Base-by-base conservation (phyloP, 2,888 invertebrate species). In the Pantelozetes paolii region DNA sequence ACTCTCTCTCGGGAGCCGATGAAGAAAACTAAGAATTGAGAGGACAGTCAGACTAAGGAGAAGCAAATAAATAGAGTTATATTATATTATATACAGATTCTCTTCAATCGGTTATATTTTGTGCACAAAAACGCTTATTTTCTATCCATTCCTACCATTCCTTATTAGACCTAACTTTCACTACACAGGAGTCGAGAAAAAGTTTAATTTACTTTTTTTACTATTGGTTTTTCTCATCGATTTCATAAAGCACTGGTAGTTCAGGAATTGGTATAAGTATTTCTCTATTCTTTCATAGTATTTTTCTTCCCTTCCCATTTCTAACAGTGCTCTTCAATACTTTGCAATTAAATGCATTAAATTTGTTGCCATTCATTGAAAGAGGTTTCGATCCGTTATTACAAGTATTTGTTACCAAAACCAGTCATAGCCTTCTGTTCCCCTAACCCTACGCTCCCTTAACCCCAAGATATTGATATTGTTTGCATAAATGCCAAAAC, bases 221-320 rank as follows among this genome's bases (percentile, higher is more conserved):
- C 57, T 57, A 57, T 57, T 57, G 57, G 57, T 57, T 57, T 45
- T 45, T 57, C 57, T 57, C 57, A 57, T 57, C 57, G 57, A 57
- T 57, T 57, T 11, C n/a, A 3, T n/a, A 15, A 18, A 13, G 26
- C 57, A 57, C 23, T 26, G 28, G 50, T 50, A 50, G 18, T 15
- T 8, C 3, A 50, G 2, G 15, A 45, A 11, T 45, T 6, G 3
- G 9, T 45, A 45, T 45, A 45, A 45, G 9, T 45, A 45, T 45
- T 13, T 2, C 45, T 13, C 2, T 45, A 15, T 3, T 3, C 45
- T n/a, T n/a, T n/a, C n/a, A n/a, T 2, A 45, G 15, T 9, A 45
- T 45, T 15, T 45, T 6, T 45, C 45, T 13, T 13, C 15, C 45
- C 45, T 36, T 36, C 9, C 36, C 36, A 36, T 36, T 36, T 36